Evolutionary conservation across 2,888 invertebrate species (phyloP).

Genomic region (Limnephilus auricula): DNA sequence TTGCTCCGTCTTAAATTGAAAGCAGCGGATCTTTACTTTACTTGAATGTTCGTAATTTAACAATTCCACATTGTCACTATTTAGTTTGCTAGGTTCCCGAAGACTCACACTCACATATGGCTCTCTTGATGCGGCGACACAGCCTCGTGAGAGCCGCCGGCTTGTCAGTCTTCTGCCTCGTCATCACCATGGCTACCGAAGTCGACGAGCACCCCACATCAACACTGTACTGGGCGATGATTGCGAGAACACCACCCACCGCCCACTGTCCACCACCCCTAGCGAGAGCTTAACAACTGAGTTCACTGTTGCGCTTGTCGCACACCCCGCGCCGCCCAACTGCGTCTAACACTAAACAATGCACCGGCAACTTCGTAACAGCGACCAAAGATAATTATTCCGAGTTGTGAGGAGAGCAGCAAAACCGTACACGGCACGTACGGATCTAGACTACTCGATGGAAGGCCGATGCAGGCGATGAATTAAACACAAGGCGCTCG

Average conservation of each 20-base stretch:
- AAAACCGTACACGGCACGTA: background rate
- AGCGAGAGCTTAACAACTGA: background rate
- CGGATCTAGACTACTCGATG: background rate
- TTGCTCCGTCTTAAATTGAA: too few relatives aligned
- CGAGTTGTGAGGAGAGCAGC: background rate
- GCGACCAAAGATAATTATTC: background rate
- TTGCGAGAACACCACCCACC: constrained; percentile 74
- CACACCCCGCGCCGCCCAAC: background rate
- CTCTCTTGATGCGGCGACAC: constrained; percentile 60
- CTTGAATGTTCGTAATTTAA: too few relatives aligned
- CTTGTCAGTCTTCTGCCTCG: constrained; percentile 72
- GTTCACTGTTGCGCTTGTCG: background rate
- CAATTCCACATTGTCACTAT: too few relatives aligned
- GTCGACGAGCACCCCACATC: constrained; percentile 72
- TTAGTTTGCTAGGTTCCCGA: background rate
- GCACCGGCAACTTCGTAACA: background rate
- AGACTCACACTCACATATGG: constrained; percentile 62
- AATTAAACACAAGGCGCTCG: background rate
- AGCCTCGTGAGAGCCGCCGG: constrained; percentile 74
- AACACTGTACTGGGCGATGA: constrained; percentile 69
- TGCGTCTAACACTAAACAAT: background rate
- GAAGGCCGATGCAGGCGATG: constrained; percentile 13
- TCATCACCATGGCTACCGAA: constrained; percentile 66
- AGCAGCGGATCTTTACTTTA: too few relatives aligned
- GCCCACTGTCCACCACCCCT: constrained; percentile 68